These are phyloP conservation scores for Ormia ochracea DNA, from an alignment of 2,888 invertebrate genomes.

Conservation along the genomic window DNA sequence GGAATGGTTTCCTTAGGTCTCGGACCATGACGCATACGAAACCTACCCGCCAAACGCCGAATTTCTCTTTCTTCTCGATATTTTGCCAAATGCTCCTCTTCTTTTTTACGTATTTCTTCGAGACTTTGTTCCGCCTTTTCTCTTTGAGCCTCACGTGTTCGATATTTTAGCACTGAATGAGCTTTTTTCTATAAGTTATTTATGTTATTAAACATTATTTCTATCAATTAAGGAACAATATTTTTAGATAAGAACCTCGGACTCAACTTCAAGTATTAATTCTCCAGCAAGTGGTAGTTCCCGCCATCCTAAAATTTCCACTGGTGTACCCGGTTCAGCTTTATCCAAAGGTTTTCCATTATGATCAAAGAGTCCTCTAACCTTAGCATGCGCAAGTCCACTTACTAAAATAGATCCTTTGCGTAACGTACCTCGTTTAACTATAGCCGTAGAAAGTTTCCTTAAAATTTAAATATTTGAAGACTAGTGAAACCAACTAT, in stretches of 20 bases:
- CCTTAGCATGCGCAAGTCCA: conserved; percentile 90
- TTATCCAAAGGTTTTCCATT: conserved; percentile 81
- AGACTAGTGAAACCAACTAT: too few relatives aligned
- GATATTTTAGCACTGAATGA: conserved; percentile 81
- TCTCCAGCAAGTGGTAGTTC: conserved; percentile 94
- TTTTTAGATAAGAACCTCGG: conserved; percentile 79
- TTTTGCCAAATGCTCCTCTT: conserved; percentile 81
- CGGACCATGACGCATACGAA: conserved; percentile 79
- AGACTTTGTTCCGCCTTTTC: conserved; percentile 82
- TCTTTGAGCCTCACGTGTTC: conserved; percentile 80
- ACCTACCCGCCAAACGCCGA: conserved; percentile 81
- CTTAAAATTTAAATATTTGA: conserved; percentile 75
- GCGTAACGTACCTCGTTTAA: conserved; percentile 90
- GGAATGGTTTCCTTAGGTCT: conserved; percentile 78
- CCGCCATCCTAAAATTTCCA: conserved; percentile 93
- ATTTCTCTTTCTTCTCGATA: conserved; percentile 81
- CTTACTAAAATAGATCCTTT: conserved; percentile 88
- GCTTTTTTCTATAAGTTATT: conserved; percentile 80
- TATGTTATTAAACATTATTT: not conserved
- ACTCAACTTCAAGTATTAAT: conserved; percentile 87
- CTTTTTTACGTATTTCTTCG: conserved; percentile 81
- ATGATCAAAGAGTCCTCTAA: conserved; percentile 87
- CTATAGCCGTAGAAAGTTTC: conserved; percentile 88
- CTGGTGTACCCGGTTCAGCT: conserved; percentile 87
- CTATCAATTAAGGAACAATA: not conserved